phyloP scores from a whole-genome alignment of 2,797 vertebrate genomes.

The Leptatherina wallacei region DNA sequence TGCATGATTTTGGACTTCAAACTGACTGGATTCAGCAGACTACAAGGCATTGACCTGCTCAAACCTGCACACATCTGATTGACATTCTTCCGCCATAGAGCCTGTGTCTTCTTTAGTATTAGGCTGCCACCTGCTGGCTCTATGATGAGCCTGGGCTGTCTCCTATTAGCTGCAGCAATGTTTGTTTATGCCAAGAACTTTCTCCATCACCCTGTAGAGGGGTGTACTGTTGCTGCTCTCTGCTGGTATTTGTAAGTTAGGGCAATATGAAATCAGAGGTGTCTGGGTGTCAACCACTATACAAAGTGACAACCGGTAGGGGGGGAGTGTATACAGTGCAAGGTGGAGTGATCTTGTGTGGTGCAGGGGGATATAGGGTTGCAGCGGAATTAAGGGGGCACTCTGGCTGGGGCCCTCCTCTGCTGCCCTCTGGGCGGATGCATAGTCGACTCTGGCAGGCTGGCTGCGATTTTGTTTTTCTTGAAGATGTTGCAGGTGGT shows the following conservation, averaged over 20 bases:
- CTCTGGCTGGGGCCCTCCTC: too few relatives aligned
- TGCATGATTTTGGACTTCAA: conserved; percentile 16
- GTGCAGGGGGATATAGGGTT: too few relatives aligned
- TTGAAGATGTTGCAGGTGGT: too few relatives aligned
- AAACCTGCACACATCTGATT: conserved; percentile 42
- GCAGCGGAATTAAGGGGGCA: too few relatives aligned
- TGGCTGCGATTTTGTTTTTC: too few relatives aligned
- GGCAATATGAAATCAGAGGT: conserved; percentile 43
- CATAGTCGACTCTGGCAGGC: too few relatives aligned
- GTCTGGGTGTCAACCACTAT: too few relatives aligned
- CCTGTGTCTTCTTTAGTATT: conserved; percentile 16
- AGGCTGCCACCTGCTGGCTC: conserved; percentile 66
- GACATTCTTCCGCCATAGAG: conserved; percentile 14
- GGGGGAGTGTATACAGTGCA: too few relatives aligned
- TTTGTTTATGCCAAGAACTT: conserved; percentile 10
- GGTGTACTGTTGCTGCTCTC: conserved; percentile 58
- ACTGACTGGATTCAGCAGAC: conserved; percentile 37
- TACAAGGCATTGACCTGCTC: conserved; percentile 30
- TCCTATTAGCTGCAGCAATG: not conserved
- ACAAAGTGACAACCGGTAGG: too few relatives aligned
- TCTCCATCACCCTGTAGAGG: conserved; percentile 32
- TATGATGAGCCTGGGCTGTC: not conserved
- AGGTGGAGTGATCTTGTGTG: too few relatives aligned
- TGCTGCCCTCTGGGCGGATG: too few relatives aligned
- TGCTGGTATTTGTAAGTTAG: conserved; percentile 55